A percentile compares a stretch with the other conserved stretches of the same genome.
Evolutionary conservation across 2,113 vertebrate species (phyloP).

Genomic region (Crotophaga sulcirostris): DNA sequence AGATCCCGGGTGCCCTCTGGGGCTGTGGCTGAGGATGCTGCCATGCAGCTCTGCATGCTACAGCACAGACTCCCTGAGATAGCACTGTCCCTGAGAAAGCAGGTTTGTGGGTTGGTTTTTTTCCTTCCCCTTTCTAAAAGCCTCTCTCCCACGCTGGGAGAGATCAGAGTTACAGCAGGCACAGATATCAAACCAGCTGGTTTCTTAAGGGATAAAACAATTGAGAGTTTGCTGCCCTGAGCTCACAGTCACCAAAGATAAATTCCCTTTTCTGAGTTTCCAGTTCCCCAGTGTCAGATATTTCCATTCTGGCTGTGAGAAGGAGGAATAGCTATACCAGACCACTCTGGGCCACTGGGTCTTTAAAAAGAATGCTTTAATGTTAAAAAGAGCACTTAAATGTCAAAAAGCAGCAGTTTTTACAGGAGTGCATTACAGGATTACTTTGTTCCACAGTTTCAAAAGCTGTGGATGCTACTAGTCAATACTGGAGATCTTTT

Average conservation of each 20-base stretch:
- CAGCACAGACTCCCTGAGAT: neutral
- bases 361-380: neutral
- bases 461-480: neutral
- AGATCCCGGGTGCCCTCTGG: fast-evolving
- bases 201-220: neutral
- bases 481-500: neutral
- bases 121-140: neutral
- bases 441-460: neutral
- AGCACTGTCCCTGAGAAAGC: neutral
- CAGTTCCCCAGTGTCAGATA: neutral
- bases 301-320: neutral
- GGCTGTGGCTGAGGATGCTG: neutral
- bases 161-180: neutral
- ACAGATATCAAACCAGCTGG: neutral
- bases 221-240: neutral
- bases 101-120: neutral
- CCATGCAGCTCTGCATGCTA: neutral
- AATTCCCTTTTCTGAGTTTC: neutral
- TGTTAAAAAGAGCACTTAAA: neutral
- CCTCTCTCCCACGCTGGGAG: neutral
- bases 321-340: neutral
- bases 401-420: neutral
- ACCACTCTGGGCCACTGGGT: too few species aligned
- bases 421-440: neutral
- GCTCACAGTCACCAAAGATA: neutral